Percentiles rank a stretch among this genome's conserved stretches.
Conservation (phyloP, 2,888 invertebrate species). For the Tetanocera ferruginea region DNA sequence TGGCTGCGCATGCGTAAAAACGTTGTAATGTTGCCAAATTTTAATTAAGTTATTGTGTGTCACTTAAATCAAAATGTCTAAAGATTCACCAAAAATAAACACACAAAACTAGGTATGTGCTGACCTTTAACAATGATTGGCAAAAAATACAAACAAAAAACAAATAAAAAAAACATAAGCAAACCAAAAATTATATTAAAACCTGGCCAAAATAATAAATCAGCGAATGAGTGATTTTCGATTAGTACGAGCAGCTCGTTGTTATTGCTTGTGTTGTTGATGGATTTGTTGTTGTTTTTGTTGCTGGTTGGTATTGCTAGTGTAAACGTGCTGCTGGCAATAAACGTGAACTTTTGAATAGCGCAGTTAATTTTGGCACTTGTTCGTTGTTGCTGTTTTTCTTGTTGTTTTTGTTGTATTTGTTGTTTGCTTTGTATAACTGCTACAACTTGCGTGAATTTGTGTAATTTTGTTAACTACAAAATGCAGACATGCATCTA, state of each 20-base stretch:
- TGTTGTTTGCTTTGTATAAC: not conserved
- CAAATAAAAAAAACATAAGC: not conserved
- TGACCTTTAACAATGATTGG: not conserved
- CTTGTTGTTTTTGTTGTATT: not conserved
- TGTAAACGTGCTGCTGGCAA: conserved; percentile 18
- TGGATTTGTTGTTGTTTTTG: conserved; percentile 2
- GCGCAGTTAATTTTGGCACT: not conserved
- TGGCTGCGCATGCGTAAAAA: no score
- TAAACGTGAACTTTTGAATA: conserved; percentile 9
- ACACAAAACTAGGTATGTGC: no score
- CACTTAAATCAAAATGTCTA: no score
- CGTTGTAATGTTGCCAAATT: no score
- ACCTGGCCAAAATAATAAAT: conserved; percentile 15
- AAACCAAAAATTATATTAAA: not conserved
- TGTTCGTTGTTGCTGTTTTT: not conserved
- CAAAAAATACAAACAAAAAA: not conserved
- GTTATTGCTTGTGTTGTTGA: conserved; percentile 2
- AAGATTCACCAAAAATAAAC: no score
- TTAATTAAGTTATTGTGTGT: no score
- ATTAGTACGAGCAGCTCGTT: conserved; percentile 1
- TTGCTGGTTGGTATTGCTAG: not conserved
- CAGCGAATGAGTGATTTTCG: conserved; percentile 12
- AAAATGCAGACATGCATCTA: no score
- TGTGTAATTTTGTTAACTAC: conserved; percentile 1
- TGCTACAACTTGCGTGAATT: conserved; percentile 2